Conservation (phyloP, 2,113 vertebrate genomes). For the Rhinolophus sinicus region DNA sequence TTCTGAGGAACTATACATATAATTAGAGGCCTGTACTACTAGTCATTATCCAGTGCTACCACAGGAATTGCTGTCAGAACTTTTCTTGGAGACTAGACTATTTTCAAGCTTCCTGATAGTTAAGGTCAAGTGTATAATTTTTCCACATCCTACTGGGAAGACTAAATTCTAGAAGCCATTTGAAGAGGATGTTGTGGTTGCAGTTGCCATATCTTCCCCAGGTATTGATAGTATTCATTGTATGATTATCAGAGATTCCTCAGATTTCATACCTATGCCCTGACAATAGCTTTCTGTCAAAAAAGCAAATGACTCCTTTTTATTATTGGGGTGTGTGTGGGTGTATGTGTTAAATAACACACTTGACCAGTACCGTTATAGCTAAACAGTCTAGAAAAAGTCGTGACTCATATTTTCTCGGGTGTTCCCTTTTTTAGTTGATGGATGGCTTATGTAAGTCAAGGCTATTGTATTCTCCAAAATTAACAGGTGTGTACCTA, state of each 20-base stretch:
- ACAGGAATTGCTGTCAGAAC: background rate
- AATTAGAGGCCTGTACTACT: background rate
- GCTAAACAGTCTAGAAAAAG: background rate
- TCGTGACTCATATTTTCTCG: conserved; percentile 46
- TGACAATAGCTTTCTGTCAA: background rate
- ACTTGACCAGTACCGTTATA: background rate
- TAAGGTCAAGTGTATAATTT: background rate
- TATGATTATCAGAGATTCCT: background rate
- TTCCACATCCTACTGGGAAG: background rate
- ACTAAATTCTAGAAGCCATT: conserved; percentile 14
- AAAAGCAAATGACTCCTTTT: conserved; percentile 31
- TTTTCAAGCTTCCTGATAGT: background rate
- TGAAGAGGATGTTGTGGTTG: background rate
- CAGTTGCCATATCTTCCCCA: background rate
- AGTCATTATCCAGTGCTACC: background rate
- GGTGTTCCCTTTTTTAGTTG: conserved; percentile 11
- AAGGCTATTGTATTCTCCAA: conserved; percentile 49
- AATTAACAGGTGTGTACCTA: background rate
- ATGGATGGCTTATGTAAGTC: background rate
- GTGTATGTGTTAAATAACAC: background rate
- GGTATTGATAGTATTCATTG: background rate
- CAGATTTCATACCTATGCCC: background rate
- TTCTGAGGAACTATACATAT: background rate
- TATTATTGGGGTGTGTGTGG: background rate
- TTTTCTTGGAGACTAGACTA: background rate